phyloP scores from a whole-genome alignment of 2,113 vertebrate genomes.

The Mirounga angustirostris region DNA sequence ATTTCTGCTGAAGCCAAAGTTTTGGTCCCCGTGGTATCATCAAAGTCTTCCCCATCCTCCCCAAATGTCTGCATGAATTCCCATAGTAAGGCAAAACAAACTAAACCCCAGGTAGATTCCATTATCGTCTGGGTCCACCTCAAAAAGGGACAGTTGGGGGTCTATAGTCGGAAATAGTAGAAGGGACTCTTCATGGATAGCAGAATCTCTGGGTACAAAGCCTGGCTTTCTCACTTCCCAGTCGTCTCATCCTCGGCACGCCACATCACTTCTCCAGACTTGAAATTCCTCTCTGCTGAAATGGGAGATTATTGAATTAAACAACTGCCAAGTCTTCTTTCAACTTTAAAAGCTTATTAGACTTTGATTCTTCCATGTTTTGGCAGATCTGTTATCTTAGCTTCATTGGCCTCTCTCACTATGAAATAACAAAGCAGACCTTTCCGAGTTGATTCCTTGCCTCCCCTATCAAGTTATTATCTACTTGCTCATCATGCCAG shows the following conservation, averaged over 20 bases:
- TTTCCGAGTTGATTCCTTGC: neutral
- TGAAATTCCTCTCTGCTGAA: neutral
- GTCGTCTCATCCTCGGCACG: neutral
- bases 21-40: neutral
- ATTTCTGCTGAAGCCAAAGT: neutral
- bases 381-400: neutral
- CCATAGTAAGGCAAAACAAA: neutral
- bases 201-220: neutral
- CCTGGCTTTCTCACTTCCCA: neutral
- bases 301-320: slow-evolving; percentile 49
- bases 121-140: neutral
- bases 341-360: slow-evolving; percentile 9
- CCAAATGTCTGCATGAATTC: neutral
- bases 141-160: neutral
- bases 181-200: neutral
- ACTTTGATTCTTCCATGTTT: slow-evolving; percentile 41
- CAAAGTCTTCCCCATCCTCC: neutral
- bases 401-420: neutral
- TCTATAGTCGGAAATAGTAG: neutral
- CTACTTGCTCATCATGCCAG: neutral
- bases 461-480: neutral
- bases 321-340: neutral
- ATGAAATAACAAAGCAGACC: neutral
- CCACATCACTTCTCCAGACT: neutral
- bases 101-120: neutral